Percentiles rank a stretch among this genome's conserved stretches.
Evolutionary conservation across 2,888 invertebrate species (phyloP).

Genomic region (Ormyrus thymus): DNA sequence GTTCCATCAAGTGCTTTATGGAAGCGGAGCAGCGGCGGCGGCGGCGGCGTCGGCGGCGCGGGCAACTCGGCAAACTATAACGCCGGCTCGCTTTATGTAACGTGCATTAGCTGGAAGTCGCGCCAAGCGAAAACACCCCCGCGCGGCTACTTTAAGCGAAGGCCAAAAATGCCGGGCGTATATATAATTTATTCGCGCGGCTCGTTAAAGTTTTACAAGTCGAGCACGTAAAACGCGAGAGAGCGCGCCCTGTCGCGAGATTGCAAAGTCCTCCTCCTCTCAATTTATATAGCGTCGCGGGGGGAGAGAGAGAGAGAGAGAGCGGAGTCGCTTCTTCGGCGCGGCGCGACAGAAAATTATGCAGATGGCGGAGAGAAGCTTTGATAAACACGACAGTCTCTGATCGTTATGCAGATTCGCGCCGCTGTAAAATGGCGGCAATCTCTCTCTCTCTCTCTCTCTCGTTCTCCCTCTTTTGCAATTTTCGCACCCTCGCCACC

Average conservation of each 20-base stretch:
- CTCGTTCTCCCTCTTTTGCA: slow-evolving; percentile 23
- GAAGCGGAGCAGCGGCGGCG: not conserved
- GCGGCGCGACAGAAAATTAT: slow-evolving; percentile 72
- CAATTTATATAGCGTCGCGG: slow-evolving; percentile 22
- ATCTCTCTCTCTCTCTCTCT: slow-evolving; percentile 61
- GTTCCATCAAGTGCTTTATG: slow-evolving; percentile 9
- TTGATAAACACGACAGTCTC: slow-evolving; percentile 72
- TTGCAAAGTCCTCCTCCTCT: slow-evolving; percentile 54
- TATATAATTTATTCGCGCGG: slow-evolving; percentile 53
- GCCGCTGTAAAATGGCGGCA: slow-evolving; percentile 74
- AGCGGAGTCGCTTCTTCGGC: slow-evolving; percentile 20
- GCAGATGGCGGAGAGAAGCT: slow-evolving; percentile 75
- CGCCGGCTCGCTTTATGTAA: slow-evolving; percentile 4
- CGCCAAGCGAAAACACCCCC: slow-evolving; percentile 7
- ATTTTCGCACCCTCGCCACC: slow-evolving; percentile 21
- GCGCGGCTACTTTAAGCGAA: slow-evolving; percentile 9
- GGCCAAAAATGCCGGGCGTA: slow-evolving; percentile 30
- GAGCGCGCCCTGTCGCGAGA: slow-evolving; percentile 63
- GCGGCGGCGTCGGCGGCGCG: too few species aligned
- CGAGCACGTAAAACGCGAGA: slow-evolving; percentile 68
- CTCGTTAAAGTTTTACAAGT: slow-evolving; percentile 69
- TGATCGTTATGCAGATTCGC: slow-evolving; percentile 75
- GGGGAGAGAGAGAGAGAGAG: not conserved
- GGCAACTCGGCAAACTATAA: slow-evolving; percentile 30
- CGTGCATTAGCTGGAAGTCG: slow-evolving; percentile 27